A percentile compares a stretch with the other conserved stretches of the same genome.
phyloP scores from a whole-genome alignment of 2,888 invertebrate species.

The Conistra vaccinii region DNA sequence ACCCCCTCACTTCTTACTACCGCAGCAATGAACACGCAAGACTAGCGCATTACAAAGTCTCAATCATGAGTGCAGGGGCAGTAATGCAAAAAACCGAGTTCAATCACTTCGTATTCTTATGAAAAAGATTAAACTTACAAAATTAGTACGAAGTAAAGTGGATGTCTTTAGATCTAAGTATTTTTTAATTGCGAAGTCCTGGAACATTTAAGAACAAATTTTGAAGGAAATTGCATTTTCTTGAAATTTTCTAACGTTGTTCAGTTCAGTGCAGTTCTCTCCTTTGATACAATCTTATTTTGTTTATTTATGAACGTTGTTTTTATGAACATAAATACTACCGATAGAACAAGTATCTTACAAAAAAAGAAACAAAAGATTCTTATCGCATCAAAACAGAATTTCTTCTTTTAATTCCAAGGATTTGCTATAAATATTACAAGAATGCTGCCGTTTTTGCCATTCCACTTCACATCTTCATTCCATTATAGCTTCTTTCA shows the following conservation, averaged over 20 bases:
- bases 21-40: constrained; percentile 50
- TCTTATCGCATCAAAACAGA: background rate
- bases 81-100: constrained; percentile 64
- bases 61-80: constrained; percentile 26
- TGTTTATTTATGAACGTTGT: background rate
- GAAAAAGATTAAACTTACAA: constrained; percentile 63
- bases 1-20: constrained; percentile 3
- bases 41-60: constrained; percentile 13
- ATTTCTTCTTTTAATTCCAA: background rate
- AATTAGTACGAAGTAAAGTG: constrained; percentile 42
- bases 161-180: constrained; percentile 19
- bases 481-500: background rate
- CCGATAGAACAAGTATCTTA: background rate
- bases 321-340: background rate
- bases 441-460: background rate
- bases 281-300: background rate
- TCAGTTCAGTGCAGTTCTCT: background rate
- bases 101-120: constrained; percentile 69
- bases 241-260: background rate
- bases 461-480: background rate
- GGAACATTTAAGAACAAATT: background rate
- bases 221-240: background rate
- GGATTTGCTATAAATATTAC: background rate
- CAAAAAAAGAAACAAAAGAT: background rate
- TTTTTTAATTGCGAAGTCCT: constrained; percentile 21